These are phyloP conservation scores for Stichopus chloronotus DNA, from an alignment of 35 echinoderm and acorn worm genomes.

Conservation along the genomic window DNA sequence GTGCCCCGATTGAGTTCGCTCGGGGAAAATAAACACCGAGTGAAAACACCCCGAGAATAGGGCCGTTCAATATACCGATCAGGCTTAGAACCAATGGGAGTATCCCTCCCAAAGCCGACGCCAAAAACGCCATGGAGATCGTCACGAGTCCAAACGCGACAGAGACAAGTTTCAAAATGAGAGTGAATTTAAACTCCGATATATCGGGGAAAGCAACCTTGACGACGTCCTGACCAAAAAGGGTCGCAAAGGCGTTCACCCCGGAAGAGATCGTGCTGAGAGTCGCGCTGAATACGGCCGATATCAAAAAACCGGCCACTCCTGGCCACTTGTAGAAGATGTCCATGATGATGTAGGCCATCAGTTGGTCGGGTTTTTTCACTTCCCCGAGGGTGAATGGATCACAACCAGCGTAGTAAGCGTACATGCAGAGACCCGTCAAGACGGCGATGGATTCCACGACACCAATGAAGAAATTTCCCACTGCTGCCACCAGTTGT, in stretches of 20 bases:
- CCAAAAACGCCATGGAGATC: constrained; percentile 49
- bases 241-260: constrained; percentile 16
- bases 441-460: constrained; percentile 14
- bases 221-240: constrained; percentile 27
- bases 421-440: constrained; percentile 13
- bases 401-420: constrained; percentile 31
- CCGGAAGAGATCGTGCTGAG: constrained; percentile 35
- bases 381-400: background rate
- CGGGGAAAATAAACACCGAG: constrained; percentile 59
- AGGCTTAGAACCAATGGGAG: constrained; percentile 34
- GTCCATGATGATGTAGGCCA: constrained; percentile 30
- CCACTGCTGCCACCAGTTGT: constrained; percentile 5
- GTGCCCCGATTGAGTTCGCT: constrained; percentile 54
- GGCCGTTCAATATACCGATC: constrained; percentile 37
- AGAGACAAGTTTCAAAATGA: background rate
- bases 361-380: constrained; percentile 3
- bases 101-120: constrained; percentile 34
- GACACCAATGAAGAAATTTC: background rate
- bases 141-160: constrained; percentile 17
- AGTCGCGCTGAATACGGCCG: constrained; percentile 10
- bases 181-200: constrained; percentile 5
- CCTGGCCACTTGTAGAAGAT: constrained; percentile 14
- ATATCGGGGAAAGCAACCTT: background rate
- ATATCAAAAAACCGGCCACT: constrained; percentile 30
- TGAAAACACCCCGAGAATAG: constrained; percentile 52